Percentiles rank a stretch among this genome's conserved stretches.
These are phyloP conservation scores for Pseudonaja textilis DNA, from an alignment of 2,113 vertebrate genomes.

Conservation along the genomic window DNA sequence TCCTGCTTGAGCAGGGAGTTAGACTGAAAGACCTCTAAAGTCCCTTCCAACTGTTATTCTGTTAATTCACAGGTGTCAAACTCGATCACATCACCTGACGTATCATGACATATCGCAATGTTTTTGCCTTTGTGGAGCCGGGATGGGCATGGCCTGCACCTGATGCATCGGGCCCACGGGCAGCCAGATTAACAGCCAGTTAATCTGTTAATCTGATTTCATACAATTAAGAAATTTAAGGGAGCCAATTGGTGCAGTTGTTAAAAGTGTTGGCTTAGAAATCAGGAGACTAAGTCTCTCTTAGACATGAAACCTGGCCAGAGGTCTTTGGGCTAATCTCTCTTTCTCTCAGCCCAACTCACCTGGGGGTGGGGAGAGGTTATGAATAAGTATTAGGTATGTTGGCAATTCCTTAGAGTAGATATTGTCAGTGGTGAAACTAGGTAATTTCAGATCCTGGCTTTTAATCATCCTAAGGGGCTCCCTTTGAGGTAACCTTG, in stretches of 20 bases:
- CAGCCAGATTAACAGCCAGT: too few relatives aligned
- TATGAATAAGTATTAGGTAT: background rate
- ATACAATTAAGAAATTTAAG: background rate
- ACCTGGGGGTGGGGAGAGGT: background rate
- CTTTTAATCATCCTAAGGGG: background rate
- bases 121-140: too few relatives aligned
- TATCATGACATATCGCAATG: fast-evolving
- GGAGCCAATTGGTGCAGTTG: background rate
- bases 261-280: background rate
- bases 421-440: background rate
- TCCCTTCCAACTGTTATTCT: background rate
- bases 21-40: background rate
- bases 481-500: background rate
- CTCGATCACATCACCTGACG: too few relatives aligned
- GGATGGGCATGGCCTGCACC: too few relatives aligned
- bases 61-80: background rate
- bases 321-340: background rate
- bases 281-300: background rate
- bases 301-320: background rate
- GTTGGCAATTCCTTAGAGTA: background rate
- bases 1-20: background rate
- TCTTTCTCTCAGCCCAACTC: background rate
- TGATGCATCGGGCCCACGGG: too few relatives aligned
- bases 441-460: background rate
- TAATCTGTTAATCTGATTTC: background rate